These are phyloP conservation scores for Andrena camellia DNA, from an alignment of 2,888 invertebrate genomes.

Conservation along the genomic window DNA sequence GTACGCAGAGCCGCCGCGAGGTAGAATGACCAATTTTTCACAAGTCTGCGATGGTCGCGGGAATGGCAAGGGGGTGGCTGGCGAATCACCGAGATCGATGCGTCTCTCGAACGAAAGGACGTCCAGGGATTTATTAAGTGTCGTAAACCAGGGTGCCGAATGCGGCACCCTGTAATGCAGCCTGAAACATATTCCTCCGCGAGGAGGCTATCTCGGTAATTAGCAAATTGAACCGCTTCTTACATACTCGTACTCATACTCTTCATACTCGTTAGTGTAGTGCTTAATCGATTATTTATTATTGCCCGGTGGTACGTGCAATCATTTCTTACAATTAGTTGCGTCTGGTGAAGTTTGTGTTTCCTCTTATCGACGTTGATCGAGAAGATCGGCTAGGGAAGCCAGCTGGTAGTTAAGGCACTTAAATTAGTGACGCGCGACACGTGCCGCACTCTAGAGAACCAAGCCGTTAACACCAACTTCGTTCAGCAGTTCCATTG, in stretches of 20 bases:
- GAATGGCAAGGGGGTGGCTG: conserved; percentile 25
- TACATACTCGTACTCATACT: too few relatives aligned
- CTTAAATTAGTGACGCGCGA: conserved; percentile 17
- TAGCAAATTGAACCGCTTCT: too few relatives aligned
- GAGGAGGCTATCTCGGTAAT: too few relatives aligned
- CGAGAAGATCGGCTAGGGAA: neutral
- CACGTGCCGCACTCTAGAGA: conserved; percentile 36
- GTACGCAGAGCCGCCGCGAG: conserved; percentile 6
- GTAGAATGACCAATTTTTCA: conserved; percentile 45
- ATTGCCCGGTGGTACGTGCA: neutral
- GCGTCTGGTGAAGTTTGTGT: too few relatives aligned
- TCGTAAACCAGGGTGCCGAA: neutral
- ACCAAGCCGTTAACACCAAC: neutral
- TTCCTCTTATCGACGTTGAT: neutral
- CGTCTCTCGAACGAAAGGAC: neutral
- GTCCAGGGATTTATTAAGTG: neutral
- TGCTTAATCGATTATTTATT: neutral
- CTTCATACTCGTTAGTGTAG: too few relatives aligned
- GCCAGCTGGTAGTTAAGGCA: neutral
- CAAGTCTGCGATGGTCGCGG: conserved; percentile 1
- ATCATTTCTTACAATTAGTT: neutral
- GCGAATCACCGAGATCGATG: conserved; percentile 28
- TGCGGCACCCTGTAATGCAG: neutral
- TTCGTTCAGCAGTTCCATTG: neutral
- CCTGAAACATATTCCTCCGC: too few relatives aligned